Evolutionary conservation across 2,113 vertebrate genomes (phyloP).

Genomic region (Passer domesticus): DNA sequence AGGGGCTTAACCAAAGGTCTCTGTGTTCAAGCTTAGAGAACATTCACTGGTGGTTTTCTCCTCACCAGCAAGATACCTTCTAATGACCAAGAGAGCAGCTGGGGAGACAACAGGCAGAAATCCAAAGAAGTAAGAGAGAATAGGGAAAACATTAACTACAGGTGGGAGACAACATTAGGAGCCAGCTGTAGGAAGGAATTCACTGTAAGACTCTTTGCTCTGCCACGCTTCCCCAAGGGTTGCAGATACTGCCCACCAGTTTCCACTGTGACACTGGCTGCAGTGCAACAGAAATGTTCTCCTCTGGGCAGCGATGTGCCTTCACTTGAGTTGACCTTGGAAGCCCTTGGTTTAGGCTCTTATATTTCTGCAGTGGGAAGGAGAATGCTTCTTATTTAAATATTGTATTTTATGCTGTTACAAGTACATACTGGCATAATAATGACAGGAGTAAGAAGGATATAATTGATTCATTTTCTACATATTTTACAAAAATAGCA

Average conservation of each 20-base stretch:
- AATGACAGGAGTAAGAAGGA: neutral
- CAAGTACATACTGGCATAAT: neutral
- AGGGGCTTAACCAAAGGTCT: neutral
- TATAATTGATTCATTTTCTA: neutral
- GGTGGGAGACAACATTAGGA: neutral
- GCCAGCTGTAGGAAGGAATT: neutral
- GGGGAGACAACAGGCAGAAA: neutral
- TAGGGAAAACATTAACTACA: neutral
- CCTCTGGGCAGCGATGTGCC: neutral
- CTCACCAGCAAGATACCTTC: neutral
- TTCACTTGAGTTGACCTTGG: neutral
- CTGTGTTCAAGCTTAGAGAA: neutral
- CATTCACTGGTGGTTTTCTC: neutral
- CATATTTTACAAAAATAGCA: neutral
- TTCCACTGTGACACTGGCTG: neutral
- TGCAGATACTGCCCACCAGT: neutral
- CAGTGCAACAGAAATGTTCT: neutral
- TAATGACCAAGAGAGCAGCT: neutral
- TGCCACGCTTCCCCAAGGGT: neutral
- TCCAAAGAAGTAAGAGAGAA: neutral
- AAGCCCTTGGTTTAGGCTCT: neutral
- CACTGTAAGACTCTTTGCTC: neutral
- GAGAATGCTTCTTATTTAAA: neutral
- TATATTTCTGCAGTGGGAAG: neutral
- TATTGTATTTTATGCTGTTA: neutral